Percentiles rank a stretch among this genome's conserved stretches.
These are phyloP conservation scores for Euplagia quadripunctaria DNA, from an alignment of 2,888 invertebrate species.

Conservation along the genomic window DNA sequence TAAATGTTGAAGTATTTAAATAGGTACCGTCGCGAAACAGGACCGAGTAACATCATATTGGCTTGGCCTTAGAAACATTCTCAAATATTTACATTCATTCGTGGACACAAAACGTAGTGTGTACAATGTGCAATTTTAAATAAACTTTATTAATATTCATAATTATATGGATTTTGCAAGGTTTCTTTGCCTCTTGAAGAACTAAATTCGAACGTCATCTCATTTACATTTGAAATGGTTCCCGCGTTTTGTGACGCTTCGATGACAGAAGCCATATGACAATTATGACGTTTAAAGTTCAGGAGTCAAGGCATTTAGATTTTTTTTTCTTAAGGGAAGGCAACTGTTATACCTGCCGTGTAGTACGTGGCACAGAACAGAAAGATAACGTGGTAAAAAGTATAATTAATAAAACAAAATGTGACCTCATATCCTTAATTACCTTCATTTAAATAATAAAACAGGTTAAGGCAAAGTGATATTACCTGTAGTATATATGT, in stretches of 20 bases:
- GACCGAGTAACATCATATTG: constrained; percentile 1
- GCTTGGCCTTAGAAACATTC: constrained; percentile 27
- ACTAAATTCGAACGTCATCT: not conserved
- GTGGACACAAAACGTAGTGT: not conserved
- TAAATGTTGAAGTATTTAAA: constrained; percentile 9
- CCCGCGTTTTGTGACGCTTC: not conserved
- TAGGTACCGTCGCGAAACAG: constrained; percentile 15
- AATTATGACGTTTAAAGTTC: not conserved
- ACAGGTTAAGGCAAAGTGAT: too few relatives aligned
- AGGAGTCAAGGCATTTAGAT: not conserved
- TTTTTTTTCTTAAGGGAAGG: not conserved
- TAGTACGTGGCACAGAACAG: not conserved
- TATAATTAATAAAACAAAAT: not conserved
- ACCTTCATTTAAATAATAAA: not conserved
- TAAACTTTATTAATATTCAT: not conserved
- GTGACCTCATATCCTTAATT: not conserved
- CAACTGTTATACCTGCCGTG: not conserved
- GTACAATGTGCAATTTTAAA: not conserved
- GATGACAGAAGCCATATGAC: not conserved
- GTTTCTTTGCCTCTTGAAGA: not conserved
- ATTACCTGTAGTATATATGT: too few relatives aligned
- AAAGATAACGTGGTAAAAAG: not conserved
- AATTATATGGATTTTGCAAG: not conserved
- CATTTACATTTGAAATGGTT: not conserved
- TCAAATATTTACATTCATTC: constrained; percentile 17